phyloP scores from a whole-genome alignment of 2,113 vertebrate genomes.

The Dipodomys stephensi region DNA sequence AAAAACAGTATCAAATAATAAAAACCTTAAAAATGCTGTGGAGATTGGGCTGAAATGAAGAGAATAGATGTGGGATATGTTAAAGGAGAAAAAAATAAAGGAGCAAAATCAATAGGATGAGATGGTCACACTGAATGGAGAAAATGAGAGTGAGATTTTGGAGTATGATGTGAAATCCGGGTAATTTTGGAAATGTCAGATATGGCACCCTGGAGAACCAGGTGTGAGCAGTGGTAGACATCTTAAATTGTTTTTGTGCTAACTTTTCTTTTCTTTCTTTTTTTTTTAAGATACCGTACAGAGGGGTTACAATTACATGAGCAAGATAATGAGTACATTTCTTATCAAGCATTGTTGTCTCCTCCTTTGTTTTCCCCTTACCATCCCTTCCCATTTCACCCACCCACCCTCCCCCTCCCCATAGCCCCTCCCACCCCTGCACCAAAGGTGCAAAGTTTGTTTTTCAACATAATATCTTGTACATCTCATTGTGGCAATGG shows the following conservation, averaged over 20 bases:
- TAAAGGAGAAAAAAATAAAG: neutral
- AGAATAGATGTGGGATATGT: neutral
- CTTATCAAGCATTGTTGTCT: no score
- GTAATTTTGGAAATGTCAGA: neutral
- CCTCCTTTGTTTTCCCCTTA: no score
- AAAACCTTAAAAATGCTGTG: no score
- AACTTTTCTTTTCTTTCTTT: neutral
- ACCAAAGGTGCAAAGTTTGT: no score
- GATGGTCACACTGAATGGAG: neutral
- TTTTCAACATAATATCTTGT: no score
- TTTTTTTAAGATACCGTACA: no score
- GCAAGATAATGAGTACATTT: no score
- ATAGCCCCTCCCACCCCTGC: no score
- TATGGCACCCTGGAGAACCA: neutral
- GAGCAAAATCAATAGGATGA: neutral
- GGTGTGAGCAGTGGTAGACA: neutral
- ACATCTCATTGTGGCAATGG: no score
- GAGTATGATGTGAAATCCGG: neutral
- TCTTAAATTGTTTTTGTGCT: neutral
- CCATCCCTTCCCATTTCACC: no score
- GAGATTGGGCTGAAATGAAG: neutral
- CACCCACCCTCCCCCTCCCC: no score
- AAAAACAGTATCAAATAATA: neutral
- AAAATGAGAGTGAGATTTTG: neutral
- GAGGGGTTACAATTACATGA: no score